These are phyloP conservation scores for Heliothis peltigera DNA, from an alignment of 2,888 invertebrate species.

Conservation along the genomic window DNA sequence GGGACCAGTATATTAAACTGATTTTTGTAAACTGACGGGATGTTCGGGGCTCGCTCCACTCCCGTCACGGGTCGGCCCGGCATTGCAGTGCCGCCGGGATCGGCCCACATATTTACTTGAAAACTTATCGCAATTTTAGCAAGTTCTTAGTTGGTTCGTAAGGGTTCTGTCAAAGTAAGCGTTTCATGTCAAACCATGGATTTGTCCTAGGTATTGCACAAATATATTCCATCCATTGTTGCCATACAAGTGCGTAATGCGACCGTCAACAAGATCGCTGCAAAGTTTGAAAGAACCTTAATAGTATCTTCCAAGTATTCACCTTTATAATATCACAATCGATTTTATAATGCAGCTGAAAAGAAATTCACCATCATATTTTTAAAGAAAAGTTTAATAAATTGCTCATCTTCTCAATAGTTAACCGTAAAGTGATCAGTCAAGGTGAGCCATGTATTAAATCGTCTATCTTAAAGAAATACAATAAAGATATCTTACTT, in stretches of 20 bases:
- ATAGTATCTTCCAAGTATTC: too few species aligned
- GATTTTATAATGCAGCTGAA: background rate
- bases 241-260: too few species aligned
- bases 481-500: background rate
- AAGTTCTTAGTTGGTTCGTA: too few species aligned
- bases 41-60: conserved; percentile 42
- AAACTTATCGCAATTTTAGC: background rate
- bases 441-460: background rate
- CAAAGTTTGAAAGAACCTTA: too few species aligned
- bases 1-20: conserved; percentile 41
- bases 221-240: too few species aligned
- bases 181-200: too few species aligned
- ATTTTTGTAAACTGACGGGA: conserved; percentile 40
- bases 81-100: conserved; percentile 35
- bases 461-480: background rate
- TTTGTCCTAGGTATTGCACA: too few species aligned
- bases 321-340: too few species aligned
- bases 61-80: conserved; percentile 41
- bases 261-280: too few species aligned
- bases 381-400: background rate
- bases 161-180: too few species aligned
- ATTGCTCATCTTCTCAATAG: conserved; percentile 23
- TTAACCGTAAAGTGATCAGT: conserved; percentile 3
- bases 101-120: conserved; percentile 9
- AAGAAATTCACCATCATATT: background rate